Conservation (phyloP, 30 jellyfish, hydroid and myxozoan species). For the Rhopilema esculentum region DNA sequence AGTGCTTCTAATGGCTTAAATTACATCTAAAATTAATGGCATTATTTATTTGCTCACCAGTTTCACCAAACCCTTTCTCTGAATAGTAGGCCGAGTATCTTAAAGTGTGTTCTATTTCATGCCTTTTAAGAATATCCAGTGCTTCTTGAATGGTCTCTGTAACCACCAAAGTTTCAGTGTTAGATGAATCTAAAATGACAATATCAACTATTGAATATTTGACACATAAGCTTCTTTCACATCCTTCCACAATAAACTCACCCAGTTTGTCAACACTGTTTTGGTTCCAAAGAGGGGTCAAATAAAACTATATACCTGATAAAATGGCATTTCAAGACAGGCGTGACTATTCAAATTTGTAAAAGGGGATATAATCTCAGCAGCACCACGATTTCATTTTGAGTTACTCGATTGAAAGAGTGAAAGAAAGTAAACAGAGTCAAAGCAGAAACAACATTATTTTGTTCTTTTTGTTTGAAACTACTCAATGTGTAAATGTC, state of each 20-base stretch:
- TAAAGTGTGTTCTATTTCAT: constrained; percentile 23
- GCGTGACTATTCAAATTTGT: background rate
- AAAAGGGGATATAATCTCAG: background rate
- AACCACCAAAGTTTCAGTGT: background rate
- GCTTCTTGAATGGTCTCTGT: constrained; percentile 31
- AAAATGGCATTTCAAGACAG: background rate
- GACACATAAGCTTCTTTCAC: background rate
- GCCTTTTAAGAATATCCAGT: constrained; percentile 20
- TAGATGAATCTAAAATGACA: background rate
- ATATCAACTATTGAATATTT: background rate
- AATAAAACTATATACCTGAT: background rate
- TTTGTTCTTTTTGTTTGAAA: background rate
- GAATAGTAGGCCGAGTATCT: constrained; percentile 8
- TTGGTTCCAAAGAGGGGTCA: background rate
- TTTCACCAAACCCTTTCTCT: constrained; percentile 27
- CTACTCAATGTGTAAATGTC: background rate
- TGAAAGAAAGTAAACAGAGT: background rate
- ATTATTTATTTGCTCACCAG: constrained; percentile 7
- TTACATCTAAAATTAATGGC: background rate
- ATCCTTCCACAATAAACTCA: background rate
- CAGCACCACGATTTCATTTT: background rate
- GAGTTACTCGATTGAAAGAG: background rate
- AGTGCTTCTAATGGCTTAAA: background rate
- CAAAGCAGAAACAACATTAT: background rate
- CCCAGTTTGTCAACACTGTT: background rate